Evolutionary conservation across 2,113 vertebrate species (phyloP), one percentile per base, ranked within the genome.

Genomic region (Artemisiospiza belli): DNA sequence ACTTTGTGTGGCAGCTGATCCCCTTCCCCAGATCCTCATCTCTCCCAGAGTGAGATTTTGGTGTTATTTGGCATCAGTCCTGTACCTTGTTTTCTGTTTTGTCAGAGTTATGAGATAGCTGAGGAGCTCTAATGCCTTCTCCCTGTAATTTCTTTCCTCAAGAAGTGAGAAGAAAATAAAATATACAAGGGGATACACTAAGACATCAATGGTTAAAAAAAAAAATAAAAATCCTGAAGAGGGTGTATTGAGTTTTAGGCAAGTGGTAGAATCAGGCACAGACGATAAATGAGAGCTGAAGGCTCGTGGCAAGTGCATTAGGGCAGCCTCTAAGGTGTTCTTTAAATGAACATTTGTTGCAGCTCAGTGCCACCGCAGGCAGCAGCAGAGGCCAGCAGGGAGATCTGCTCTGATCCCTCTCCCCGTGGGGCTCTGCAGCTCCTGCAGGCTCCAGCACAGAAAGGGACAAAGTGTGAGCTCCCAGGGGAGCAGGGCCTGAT

Each of bases 201-300:
- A 78, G 58, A 66, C 10, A 76, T 31, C 17, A 49, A 2, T 41
- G 9, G 20, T 44, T 13, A 13, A 75, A 73, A 63, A 75, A 73
- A 63, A 54, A 59, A 10, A 22, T 7, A 24, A 37, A 59, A 52
- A 7, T 23, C 35, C 62, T 77, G 37, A 23, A 58, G 78, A 89
- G 5, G 4, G 1, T 43, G 11, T 47, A 62, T 30, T 55, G 75
- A 74, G 16, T 78, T 94, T 83, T 88, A 87, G 49, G 47, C 44
- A 64, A 77, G 67, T 22, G 67, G 82, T 59, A 47, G 76, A 46
- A 80, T 59, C 47, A 52, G 64, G 31, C 61, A 72, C 43, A 75
- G 55, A n/a, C n/a, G 52, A 93, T 64, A 91, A 94, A 90, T 84
- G 61, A 69, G 41, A 92, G 37, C 44, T 89, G 90, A 93, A 88